These are phyloP conservation scores for Delia radicum DNA, from an alignment of 1,140 invertebrate genomes.

Conservation along the genomic window DNA sequence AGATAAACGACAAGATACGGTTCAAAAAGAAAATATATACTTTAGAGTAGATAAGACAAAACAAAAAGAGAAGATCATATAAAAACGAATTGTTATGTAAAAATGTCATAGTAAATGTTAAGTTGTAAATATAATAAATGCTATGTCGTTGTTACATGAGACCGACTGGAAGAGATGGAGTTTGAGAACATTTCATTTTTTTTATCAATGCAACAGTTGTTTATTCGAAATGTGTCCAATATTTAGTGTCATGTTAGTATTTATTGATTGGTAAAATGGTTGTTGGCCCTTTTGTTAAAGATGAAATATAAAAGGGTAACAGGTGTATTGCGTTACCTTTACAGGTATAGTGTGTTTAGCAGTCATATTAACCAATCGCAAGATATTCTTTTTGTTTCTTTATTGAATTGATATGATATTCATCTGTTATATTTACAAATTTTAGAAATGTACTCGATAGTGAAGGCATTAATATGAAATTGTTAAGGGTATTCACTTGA, in stretches of 20 bases:
- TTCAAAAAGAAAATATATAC: not conserved
- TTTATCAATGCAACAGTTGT: not conserved
- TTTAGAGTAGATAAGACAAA: not conserved
- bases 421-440: no score
- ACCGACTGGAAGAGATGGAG: no score
- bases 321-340: not conserved
- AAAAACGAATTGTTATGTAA: not conserved
- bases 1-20: not conserved
- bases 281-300: not conserved
- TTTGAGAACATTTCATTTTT: not conserved
- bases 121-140: not conserved
- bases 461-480: no score
- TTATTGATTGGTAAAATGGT: not conserved
- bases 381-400: no score
- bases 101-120: not conserved
- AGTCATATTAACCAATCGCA: no score
- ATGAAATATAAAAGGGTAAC: not conserved
- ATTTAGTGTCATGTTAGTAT: not conserved
- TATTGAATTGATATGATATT: no score
- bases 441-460: no score
- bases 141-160: no score
- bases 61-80: not conserved
- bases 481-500: no score
- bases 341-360: no score
- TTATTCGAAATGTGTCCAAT: not conserved